Conservation (phyloP, 2,888 invertebrate species). For the Cactoblastis cactorum region DNA sequence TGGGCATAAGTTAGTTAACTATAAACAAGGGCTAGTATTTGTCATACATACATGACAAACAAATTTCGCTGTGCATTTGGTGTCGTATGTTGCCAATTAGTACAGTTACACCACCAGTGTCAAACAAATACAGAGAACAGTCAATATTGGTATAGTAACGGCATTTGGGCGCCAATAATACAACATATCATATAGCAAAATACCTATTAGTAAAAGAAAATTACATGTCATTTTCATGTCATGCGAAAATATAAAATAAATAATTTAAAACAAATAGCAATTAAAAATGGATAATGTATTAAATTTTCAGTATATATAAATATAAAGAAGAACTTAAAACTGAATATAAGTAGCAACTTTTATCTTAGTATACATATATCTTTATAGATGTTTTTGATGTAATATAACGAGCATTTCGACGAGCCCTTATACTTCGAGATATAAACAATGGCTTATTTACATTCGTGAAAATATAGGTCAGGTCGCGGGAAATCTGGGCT, state of each 20-base stretch:
- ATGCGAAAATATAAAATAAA: too few species aligned
- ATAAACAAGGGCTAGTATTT: too few species aligned
- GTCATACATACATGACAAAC: neutral
- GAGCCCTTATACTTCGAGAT: slow-evolving; percentile 20
- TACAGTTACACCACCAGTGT: neutral
- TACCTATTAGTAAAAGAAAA: too few species aligned
- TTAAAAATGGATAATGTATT: too few species aligned
- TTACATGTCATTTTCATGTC: too few species aligned
- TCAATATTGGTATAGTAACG: slow-evolving; percentile 1
- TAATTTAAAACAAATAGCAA: too few species aligned
- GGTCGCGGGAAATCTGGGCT: slow-evolving; percentile 44
- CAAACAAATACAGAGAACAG: neutral
- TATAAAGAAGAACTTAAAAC: too few species aligned
- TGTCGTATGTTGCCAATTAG: slow-evolving; percentile 2
- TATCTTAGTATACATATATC: neutral
- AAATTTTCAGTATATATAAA: too few species aligned
- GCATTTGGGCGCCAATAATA: neutral
- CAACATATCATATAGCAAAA: neutral
- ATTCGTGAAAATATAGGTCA: slow-evolving; percentile 58
- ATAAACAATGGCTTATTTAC: slow-evolving; percentile 39
- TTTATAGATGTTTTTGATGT: neutral
- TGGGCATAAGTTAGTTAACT: too few species aligned
- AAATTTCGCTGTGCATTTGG: neutral
- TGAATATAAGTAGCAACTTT: neutral
- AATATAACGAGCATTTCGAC: neutral